Evolutionary conservation across 1,140 invertebrate genomes (phyloP).

Genomic region (Lepidotrigona ventralis): DNA sequence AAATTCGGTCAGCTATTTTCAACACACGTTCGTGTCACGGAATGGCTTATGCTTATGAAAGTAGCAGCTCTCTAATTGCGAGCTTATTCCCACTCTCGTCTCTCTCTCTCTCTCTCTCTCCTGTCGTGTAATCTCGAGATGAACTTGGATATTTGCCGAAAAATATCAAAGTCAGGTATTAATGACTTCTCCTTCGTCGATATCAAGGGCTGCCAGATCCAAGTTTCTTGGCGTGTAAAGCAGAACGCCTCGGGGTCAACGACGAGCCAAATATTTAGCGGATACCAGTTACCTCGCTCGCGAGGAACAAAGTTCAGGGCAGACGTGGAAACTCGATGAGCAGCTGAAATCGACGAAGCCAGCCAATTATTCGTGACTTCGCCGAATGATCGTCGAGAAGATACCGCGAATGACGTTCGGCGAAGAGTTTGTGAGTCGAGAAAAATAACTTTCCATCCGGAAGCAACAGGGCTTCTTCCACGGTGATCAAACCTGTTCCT

Average conservation of each 20-base stretch:
- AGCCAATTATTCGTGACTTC: not conserved
- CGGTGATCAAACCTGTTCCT: not conserved
- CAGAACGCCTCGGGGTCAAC: not conserved
- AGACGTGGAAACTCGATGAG: not conserved
- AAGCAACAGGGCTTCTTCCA: not conserved
- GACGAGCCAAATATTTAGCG: constrained; percentile 52
- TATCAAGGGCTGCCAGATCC: not conserved
- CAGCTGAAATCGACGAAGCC: not conserved
- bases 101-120: no score
- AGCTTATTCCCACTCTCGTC: not conserved
- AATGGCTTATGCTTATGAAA: not conserved
- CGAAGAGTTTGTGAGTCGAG: not conserved
- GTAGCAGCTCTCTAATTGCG: not conserved
- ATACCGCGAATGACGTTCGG: not conserved
- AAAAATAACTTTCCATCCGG: not conserved
- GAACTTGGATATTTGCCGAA: constrained; percentile 9
- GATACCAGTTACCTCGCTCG: not conserved
- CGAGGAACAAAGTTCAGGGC: constrained; percentile 1
- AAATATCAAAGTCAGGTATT: not conserved
- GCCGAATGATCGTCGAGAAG: not conserved
- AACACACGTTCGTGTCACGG: not conserved
- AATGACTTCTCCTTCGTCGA: not conserved
- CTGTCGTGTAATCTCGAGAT: not conserved
- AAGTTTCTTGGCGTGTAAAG: constrained; percentile 23
- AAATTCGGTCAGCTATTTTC: not conserved